These are phyloP conservation scores for Sardinella longiceps DNA, from an alignment of 2,797 vertebrate genomes.

Conservation along the genomic window DNA sequence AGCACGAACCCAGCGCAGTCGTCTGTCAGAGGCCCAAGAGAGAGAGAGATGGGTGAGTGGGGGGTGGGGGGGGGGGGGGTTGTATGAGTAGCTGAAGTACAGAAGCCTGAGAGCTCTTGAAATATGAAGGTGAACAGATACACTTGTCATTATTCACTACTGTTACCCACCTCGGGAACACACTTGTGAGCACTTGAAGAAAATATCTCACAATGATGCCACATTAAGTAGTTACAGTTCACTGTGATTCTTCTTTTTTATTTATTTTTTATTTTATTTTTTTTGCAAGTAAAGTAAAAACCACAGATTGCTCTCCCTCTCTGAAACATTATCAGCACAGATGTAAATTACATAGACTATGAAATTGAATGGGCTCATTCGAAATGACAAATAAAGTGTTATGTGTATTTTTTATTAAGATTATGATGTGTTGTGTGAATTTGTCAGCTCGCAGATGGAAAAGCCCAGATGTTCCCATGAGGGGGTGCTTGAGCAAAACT, in stretches of 20 bases:
- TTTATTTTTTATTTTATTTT: no score
- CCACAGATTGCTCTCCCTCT: constrained; percentile 1
- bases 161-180: not conserved
- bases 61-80: no score
- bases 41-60: not conserved
- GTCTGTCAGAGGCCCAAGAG: constrained; percentile 70
- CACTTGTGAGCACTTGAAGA: not conserved
- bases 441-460: constrained; percentile 15
- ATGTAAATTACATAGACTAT: constrained; percentile 23
- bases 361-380: constrained; percentile 19
- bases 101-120: not conserved
- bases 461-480: constrained; percentile 27
- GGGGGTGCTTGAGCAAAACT: constrained; percentile 30
- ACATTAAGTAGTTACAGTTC: not conserved
- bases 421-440: constrained; percentile 37
- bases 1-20: constrained; percentile 90
- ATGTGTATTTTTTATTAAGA: constrained; percentile 25
- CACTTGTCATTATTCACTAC: not conserved
- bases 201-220: not conserved
- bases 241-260: no score
- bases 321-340: constrained; percentile 3
- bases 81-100: not conserved
- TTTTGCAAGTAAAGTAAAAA: not conserved
- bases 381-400: constrained; percentile 25
- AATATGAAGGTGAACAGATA: constrained; percentile 6